Evolutionary conservation across 2,888 invertebrate genomes (phyloP).

Genomic region (Muschampia plurimacula): DNA sequence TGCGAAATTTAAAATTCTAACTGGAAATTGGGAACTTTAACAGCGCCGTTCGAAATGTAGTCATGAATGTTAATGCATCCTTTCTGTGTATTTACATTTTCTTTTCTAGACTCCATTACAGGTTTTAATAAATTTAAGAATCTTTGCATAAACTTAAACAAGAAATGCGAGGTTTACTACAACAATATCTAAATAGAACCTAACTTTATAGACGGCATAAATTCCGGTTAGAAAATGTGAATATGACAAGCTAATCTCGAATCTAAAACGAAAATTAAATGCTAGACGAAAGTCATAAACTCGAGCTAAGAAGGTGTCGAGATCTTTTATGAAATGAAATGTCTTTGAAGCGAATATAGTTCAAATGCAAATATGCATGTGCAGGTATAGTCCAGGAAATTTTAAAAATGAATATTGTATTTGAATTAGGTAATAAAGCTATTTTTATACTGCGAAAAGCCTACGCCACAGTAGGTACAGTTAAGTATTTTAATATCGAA

Average conservation of each 20-base stretch:
- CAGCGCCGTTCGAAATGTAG: background rate
- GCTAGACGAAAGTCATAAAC: slow-evolving; percentile 11
- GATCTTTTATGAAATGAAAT: slow-evolving; percentile 8
- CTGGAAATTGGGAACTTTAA: slow-evolving; percentile 33
- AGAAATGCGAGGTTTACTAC: background rate
- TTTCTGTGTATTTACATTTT: background rate
- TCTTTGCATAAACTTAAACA: background rate
- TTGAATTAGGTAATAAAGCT: too few relatives aligned
- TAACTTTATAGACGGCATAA: background rate
- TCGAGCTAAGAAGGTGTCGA: slow-evolving; percentile 9
- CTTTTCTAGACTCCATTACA: background rate
- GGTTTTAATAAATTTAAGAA: background rate
- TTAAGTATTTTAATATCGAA: too few relatives aligned
- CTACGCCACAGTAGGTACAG: too few relatives aligned
- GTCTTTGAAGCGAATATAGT: background rate
- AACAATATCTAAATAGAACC: background rate
- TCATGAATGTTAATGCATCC: slow-evolving; percentile 9
- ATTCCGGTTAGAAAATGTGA: slow-evolving; percentile 8
- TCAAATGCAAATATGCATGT: background rate
- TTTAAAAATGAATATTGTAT: too few relatives aligned
- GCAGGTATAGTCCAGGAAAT: background rate
- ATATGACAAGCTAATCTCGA: slow-evolving; percentile 10
- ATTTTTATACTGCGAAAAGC: too few relatives aligned
- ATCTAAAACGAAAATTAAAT: slow-evolving; percentile 8
- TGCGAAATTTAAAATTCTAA: slow-evolving; percentile 55